Base-by-base conservation (phyloP, 2,888 invertebrate species). In the Eristalinus aeneus region DNA sequence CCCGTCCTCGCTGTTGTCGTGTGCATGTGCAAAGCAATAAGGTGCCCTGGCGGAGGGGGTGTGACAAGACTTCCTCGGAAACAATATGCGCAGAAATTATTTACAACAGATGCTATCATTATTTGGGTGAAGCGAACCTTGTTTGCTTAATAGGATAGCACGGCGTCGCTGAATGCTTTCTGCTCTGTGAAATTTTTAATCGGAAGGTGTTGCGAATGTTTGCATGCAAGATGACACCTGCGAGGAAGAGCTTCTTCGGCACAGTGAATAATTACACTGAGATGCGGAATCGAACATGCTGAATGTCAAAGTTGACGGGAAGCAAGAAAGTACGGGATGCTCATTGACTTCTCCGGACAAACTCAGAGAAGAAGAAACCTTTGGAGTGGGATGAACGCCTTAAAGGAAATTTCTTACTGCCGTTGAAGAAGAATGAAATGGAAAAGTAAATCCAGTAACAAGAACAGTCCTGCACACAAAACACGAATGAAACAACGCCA, bases 31-130 rank as follows among this genome's bases (percentile, higher is more conserved):
- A 23, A 22, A 46, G 6, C 58, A 22, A 22, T 58, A 77, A 77
- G 58, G 20, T 12, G 12, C n/a, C n/a, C n/a, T n/a, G 31, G 60
- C 46, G 27, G 27, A 27, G 53, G 2, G 27, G 20, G n/a, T 5
- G 11, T 12, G 9, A n/a, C 53, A 67, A 32, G 60, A 74, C 58
- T 27, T 67, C 27, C 67, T 16, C 54, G n/a, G 46, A 64, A 10
- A 16, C 46, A 46, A 16, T 16, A 34, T 46, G 54, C 67, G 54
- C 61, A 61, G 60, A 73, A 73, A 79, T 67, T 73, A 79, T 73
- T 54, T 73, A 68, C 68, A 79, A 68, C 79, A 73, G 79, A 39
- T 79, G 79, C 61, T 79, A 22, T 73, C 36, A 54, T 56, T 73
- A 79, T 61, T 73, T 68, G 71, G 58, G 67, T 61, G 60, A 72